Percentiles rank a stretch among this genome's conserved stretches.
Conservation (phyloP, 2,888 invertebrate genomes). For the Tipula confusa region DNA sequence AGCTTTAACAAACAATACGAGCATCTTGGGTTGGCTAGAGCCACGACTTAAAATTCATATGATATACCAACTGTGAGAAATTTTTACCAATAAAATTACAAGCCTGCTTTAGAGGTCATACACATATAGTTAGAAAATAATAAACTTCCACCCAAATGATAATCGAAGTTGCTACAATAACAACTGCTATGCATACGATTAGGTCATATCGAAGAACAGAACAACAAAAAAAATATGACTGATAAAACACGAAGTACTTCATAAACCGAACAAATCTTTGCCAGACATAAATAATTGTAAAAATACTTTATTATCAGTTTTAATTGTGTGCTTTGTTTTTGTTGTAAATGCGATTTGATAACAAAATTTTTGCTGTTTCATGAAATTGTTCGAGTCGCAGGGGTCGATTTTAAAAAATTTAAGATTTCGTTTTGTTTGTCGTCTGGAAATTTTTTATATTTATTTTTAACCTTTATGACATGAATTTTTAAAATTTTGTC, state of each 20-base stretch:
- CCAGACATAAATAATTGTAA: background rate
- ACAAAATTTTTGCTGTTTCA: background rate
- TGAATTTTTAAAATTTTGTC: too few species aligned
- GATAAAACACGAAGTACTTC: background rate
- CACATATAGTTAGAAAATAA: too few species aligned
- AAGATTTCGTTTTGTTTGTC: background rate
- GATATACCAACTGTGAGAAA: too few species aligned
- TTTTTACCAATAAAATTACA: too few species aligned
- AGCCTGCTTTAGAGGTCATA: too few species aligned
- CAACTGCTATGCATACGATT: background rate
- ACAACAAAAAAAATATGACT: background rate
- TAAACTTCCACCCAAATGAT: too few species aligned
- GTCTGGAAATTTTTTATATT: too few species aligned
- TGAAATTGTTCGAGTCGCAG: background rate
- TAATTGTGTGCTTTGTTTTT: background rate
- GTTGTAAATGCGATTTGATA: background rate
- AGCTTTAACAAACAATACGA: too few species aligned
- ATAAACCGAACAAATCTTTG: background rate
- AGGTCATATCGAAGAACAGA: background rate
- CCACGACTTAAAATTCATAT: too few species aligned
- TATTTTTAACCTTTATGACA: background rate
- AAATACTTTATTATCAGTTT: background rate
- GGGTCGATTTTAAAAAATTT: background rate
- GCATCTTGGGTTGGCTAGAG: too few species aligned
- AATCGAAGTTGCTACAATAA: too few species aligned